Conservation (phyloP, 2,888 invertebrate genomes). For the Xestia c-nigrum region DNA sequence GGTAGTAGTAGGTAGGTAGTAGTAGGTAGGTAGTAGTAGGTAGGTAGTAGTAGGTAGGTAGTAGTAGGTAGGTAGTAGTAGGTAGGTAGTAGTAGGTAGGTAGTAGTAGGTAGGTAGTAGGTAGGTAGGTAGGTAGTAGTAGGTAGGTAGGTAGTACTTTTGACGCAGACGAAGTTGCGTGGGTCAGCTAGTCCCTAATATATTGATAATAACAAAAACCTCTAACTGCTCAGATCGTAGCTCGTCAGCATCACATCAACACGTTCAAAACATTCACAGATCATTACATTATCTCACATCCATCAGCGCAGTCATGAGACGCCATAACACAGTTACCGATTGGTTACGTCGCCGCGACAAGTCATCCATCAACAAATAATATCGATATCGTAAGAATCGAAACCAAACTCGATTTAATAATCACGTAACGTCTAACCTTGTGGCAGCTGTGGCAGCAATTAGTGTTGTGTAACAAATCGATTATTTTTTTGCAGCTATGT, state of each 20-base stretch:
- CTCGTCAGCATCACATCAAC: constrained; percentile 39
- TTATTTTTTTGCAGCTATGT: constrained; percentile 60
- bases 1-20: too few relatives aligned
- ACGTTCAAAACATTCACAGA: constrained; percentile 47
- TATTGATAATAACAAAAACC: constrained; percentile 27
- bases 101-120: too few relatives aligned
- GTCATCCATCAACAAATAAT: constrained; percentile 70
- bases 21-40: too few relatives aligned
- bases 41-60: too few relatives aligned
- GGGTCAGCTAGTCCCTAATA: too few relatives aligned
- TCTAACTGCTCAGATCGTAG: constrained; percentile 21
- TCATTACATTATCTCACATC: constrained; percentile 62
- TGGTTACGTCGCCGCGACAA: constrained; percentile 67
- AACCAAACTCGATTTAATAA: constrained; percentile 71
- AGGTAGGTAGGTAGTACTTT: too few relatives aligned
- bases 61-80: too few relatives aligned
- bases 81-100: too few relatives aligned
- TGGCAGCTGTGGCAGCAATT: constrained; percentile 62
- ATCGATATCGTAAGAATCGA: constrained; percentile 74
- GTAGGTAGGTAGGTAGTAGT: too few relatives aligned
- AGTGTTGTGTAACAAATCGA: constrained; percentile 67
- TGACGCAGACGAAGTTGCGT: too few relatives aligned
- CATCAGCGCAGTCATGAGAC: constrained; percentile 40
- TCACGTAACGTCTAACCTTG: constrained; percentile 80
- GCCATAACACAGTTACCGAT: constrained; percentile 69